Conservation (phyloP, 2,888 invertebrate species). For the Maniola hyperantus region DNA sequence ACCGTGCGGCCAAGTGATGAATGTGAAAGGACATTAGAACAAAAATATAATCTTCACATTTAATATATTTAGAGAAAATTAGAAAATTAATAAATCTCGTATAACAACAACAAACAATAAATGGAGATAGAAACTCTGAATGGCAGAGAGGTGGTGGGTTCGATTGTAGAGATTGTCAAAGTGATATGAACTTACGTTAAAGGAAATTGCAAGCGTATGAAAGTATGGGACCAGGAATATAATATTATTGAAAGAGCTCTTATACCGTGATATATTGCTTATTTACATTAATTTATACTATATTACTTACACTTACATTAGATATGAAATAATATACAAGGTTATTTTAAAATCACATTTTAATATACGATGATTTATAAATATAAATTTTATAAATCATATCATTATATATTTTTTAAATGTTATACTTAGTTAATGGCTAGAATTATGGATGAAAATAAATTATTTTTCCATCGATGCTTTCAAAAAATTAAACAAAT, state of each 20-base stretch:
- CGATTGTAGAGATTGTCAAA: slow-evolving; percentile 37
- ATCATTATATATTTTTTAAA: too few species aligned
- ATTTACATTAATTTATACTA: slow-evolving; percentile 15
- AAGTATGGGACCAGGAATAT: slow-evolving; percentile 38
- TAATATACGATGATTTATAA: too few species aligned
- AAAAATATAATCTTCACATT: slow-evolving; percentile 16
- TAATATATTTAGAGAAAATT: slow-evolving; percentile 42
- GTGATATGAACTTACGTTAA: slow-evolving; percentile 13
- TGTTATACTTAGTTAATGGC: background rate
- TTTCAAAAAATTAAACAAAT: background rate
- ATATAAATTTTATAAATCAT: too few species aligned
- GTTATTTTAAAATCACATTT: background rate
- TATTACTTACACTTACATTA: background rate
- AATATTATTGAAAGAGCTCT: slow-evolving; percentile 15
- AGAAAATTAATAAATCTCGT: slow-evolving; percentile 47
- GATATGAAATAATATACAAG: background rate
- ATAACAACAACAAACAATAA: slow-evolving; percentile 41
- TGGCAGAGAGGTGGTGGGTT: slow-evolving; percentile 69
- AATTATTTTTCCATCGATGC: background rate
- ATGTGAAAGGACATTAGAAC: slow-evolving; percentile 19
- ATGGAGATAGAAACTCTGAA: slow-evolving; percentile 55
- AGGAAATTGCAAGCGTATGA: slow-evolving; percentile 22
- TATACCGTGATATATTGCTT: background rate
- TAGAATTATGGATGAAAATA: background rate
- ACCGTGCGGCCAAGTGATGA: slow-evolving; percentile 10